These are phyloP conservation scores for Calameuta filiformis DNA, from an alignment of 2,888 invertebrate genomes.

Conservation along the genomic window DNA sequence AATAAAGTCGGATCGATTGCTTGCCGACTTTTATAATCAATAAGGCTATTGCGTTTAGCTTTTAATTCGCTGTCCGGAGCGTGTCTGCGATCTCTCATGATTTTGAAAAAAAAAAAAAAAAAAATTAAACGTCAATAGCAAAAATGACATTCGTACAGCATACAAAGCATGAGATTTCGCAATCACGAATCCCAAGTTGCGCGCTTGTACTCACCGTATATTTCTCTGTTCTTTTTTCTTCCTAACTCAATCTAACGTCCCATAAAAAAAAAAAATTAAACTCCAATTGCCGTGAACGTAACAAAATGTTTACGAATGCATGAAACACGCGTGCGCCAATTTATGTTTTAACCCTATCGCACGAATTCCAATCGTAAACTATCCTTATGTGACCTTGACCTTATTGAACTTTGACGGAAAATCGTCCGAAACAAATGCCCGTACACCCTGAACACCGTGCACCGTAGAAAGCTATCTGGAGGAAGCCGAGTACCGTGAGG, in stretches of 20 bases:
- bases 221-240: slow-evolving; percentile 55
- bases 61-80: slow-evolving; percentile 36
- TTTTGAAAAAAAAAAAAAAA: slow-evolving; percentile 6
- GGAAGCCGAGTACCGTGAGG: slow-evolving; percentile 35
- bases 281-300: neutral
- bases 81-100: slow-evolving; percentile 35
- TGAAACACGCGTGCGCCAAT: neutral
- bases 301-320: neutral
- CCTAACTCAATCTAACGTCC: slow-evolving; percentile 45
- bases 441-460: neutral
- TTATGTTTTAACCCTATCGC: neutral
- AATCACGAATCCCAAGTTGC: slow-evolving; percentile 29
- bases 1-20: neutral
- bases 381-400: neutral
- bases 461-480: slow-evolving; percentile 35
- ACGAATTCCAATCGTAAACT: neutral
- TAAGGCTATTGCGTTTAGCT: slow-evolving; percentile 27
- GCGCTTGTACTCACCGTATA: slow-evolving; percentile 57
- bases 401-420: neutral
- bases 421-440: neutral
- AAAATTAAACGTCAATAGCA: neutral
- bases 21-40: neutral
- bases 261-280: neutral
- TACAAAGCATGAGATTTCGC: slow-evolving; percentile 20
- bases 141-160: slow-evolving; percentile 7